phyloP scores from a whole-genome alignment of 2,113 vertebrate genomes.

The Atlantisia rogersi region DNA sequence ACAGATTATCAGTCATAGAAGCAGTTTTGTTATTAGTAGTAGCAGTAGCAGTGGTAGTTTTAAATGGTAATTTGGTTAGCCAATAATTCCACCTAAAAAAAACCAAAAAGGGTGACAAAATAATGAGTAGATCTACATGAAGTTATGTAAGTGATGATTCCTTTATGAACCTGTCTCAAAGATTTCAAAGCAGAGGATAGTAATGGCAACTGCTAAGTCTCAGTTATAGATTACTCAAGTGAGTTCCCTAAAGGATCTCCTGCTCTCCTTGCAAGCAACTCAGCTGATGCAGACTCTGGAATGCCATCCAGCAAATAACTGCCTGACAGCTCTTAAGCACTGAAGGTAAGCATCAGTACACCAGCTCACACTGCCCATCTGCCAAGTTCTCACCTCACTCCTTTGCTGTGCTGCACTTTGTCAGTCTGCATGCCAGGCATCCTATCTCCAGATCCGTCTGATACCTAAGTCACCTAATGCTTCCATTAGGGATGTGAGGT shows the following conservation, averaged over 20 bases:
- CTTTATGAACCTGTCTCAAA: neutral
- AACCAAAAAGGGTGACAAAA: neutral
- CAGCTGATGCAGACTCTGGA: neutral
- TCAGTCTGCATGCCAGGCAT: accelerated
- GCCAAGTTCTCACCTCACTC: neutral
- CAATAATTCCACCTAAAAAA: accelerated
- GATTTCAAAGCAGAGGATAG: neutral
- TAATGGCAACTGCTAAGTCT: neutral
- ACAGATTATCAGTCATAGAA: neutral
- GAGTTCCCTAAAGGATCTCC: neutral
- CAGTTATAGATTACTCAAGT: neutral
- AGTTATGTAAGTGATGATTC: neutral
- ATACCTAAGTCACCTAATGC: neutral
- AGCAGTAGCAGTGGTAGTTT: neutral
- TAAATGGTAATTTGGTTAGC: neutral
- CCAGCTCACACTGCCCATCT: neutral
- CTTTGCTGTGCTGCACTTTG: accelerated
- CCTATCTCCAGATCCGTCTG: neutral
- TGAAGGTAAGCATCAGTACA: neutral
- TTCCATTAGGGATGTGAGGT: neutral
- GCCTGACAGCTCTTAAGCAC: neutral
- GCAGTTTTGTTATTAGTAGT: neutral
- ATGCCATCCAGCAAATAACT: neutral
- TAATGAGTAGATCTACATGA: neutral
- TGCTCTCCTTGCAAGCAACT: neutral